Evolutionary conservation across 2,888 invertebrate species (phyloP).

Genomic region (Apantesis nais): DNA sequence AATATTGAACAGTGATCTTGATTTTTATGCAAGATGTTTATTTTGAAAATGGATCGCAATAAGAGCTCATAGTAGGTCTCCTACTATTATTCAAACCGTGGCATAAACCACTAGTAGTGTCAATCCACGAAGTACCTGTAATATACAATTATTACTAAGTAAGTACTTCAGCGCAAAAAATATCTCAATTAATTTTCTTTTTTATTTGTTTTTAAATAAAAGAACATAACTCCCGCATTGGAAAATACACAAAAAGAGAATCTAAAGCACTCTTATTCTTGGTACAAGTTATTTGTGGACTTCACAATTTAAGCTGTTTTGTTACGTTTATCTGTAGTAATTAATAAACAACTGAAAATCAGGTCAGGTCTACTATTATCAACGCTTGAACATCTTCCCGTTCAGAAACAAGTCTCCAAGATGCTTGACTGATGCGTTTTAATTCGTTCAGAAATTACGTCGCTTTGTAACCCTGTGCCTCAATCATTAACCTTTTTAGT

Average conservation of each 20-base stretch:
- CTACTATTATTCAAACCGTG: too few relatives aligned
- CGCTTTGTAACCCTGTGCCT: constrained; percentile 18
- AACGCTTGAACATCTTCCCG: not conserved
- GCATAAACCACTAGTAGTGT: too few relatives aligned
- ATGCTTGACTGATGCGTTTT: constrained; percentile 21
- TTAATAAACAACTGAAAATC: not conserved
- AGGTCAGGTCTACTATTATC: not conserved
- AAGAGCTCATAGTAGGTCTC: too few relatives aligned
- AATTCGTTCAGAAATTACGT: constrained; percentile 21
- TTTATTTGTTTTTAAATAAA: too few relatives aligned
- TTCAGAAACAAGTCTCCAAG: constrained; percentile 7
- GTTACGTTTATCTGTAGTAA: not conserved
- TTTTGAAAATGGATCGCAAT: too few relatives aligned
- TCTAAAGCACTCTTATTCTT: not conserved
- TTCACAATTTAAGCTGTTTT: not conserved
- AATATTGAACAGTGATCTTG: too few relatives aligned
- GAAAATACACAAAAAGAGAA: not conserved
- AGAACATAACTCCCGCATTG: too few relatives aligned
- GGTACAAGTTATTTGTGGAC: not conserved
- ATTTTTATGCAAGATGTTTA: too few relatives aligned
- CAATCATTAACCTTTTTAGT: constrained; percentile 24
- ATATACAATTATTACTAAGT: too few relatives aligned
- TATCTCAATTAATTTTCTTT: too few relatives aligned
- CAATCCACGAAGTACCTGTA: too few relatives aligned
- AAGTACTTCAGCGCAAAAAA: too few relatives aligned